A percentile compares a stretch with the other conserved stretches of the same genome.
These are phyloP conservation scores for Fukomys damarensis DNA, from an alignment of 2,113 vertebrate genomes.

Conservation along the genomic window DNA sequence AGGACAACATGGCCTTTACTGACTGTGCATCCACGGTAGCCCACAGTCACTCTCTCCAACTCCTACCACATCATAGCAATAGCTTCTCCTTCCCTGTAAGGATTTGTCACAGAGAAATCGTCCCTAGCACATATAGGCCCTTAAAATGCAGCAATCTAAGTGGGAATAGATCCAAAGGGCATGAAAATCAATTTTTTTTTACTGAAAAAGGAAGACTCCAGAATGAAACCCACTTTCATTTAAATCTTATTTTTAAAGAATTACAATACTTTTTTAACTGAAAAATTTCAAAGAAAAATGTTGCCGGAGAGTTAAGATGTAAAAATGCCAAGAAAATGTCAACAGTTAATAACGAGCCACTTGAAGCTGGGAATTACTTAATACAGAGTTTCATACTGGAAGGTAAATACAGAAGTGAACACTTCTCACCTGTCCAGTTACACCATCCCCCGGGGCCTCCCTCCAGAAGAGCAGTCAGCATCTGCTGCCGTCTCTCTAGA, in stretches of 20 bases:
- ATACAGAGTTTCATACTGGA: conserved; percentile 50
- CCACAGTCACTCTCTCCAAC: neutral
- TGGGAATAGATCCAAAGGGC: conserved; percentile 38
- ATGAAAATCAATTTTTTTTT: conserved; percentile 58
- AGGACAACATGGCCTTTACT: neutral
- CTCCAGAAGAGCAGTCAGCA: neutral
- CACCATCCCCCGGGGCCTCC: too few species aligned
- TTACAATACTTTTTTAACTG: conserved; percentile 63
- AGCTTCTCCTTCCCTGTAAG: neutral
- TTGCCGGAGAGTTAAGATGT: conserved; percentile 61
- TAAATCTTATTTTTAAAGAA: conserved; percentile 75
- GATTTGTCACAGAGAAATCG: conserved; percentile 30
- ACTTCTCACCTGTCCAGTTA: neutral
- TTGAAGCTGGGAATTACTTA: conserved; percentile 47
- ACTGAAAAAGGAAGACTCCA: conserved; percentile 50
- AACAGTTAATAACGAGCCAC: conserved; percentile 63
- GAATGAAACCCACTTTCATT: conserved; percentile 73
- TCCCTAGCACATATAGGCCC: neutral
- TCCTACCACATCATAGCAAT: neutral
- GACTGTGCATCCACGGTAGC: neutral
- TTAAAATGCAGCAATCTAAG: conserved; percentile 54
- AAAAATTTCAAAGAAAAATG: conserved; percentile 69
- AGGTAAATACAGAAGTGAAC: conserved; percentile 6
- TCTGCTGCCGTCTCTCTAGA: neutral
- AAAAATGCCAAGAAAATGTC: conserved; percentile 79